Base-by-base conservation (phyloP, 2,888 invertebrate species). In the Pheosia tremula region DNA sequence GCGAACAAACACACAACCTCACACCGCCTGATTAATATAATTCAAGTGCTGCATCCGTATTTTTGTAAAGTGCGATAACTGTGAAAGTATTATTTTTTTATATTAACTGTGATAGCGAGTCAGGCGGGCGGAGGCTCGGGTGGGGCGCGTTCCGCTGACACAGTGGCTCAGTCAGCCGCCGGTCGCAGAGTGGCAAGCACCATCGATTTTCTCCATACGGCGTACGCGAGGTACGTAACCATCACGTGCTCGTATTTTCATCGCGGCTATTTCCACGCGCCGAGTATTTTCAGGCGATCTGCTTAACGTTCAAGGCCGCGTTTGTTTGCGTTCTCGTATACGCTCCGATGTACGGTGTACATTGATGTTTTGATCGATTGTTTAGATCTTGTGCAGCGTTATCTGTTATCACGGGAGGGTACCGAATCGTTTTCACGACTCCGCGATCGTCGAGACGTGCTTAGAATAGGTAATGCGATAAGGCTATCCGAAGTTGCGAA, bases 101-200 rank as follows among this genome's bases (percentile, higher is more conserved):
- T 83, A 70, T 71, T 74, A 81, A 79, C 86, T 90, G 93, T 91
- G 93, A 90, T 87, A 88, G 79, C 81, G 69, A 82, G 76, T 84
- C 84, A 82, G 85, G 87, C 89, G 86, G 85, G 87, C 83, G 82
- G 82, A 88, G 86, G 85, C 84, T 88, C 89, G 89, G 90, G 91
- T 85, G 89, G 89, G 92, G 92, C 92, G 90, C 88, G 90, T 86
- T 86, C 89, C 80, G 88, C 91, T 94, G 94, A 94, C 94, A 94
- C 90, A 91, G 90, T 94, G 94, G 94, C 94, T 94, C 94, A 95
- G 94, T 94, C 87, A 86, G 89, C 89, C 87, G 86, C 86, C 90
- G 91, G 91, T 88, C 91, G 91, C 88, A 89, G 89, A 91, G 92
- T 92, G 88, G 88, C 90, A 90, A 92, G 88, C 91, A 91, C 85